Evolutionary conservation across 1,140 invertebrate species (phyloP), one percentile per base, ranked within the genome.

Genomic region (Sminthurinus signatus): DNA sequence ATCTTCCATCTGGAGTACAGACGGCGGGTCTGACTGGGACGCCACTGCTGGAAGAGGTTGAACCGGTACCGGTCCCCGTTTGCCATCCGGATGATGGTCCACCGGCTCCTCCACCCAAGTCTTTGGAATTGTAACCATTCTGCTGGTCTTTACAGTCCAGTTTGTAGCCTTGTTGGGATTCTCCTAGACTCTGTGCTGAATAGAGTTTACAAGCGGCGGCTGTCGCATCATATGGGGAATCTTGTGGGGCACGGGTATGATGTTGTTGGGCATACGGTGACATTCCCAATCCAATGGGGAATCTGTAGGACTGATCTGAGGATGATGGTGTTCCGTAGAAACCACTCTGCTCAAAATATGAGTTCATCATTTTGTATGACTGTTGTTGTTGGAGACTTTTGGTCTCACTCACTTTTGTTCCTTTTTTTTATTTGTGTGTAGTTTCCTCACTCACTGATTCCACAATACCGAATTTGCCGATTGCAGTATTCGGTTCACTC

Each of bases 281-380:
- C 85, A 89, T 88, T 61, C 86, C 89, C 65, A 93, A 78, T 42
- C 89, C 88, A 56, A 93, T 79, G 8, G 90, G 89, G 62, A 78
- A 79, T 72, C 90, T 82, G 78, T 93, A 89, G 51, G 73, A 86
- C 83, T 76, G 76, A 36, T 74, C 76, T 17, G 46, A 85, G 84
- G 55, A 82, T 81, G 44, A 84, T 82, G 43, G 90, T 72, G 87
- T 84, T 63, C 89, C 89, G 80, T 93, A 93, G 82, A 93, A 93
- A 77, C 90, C 89, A 78, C 87, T 86, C 81, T 93, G 91, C 80
- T 93, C 91, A 78, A 93, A 95, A 79, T 93, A 94, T 75, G 90
- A 92, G 85, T 93, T 93, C 91, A 93, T 94, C 80, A 80, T 78
- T 72, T 72, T 72, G 64, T 31, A n/a, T n/a, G n/a, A n/a, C n/a